phyloP scores from a whole-genome alignment of 2,888 invertebrate genomes.

The Digitonthophagus gazella region DNA sequence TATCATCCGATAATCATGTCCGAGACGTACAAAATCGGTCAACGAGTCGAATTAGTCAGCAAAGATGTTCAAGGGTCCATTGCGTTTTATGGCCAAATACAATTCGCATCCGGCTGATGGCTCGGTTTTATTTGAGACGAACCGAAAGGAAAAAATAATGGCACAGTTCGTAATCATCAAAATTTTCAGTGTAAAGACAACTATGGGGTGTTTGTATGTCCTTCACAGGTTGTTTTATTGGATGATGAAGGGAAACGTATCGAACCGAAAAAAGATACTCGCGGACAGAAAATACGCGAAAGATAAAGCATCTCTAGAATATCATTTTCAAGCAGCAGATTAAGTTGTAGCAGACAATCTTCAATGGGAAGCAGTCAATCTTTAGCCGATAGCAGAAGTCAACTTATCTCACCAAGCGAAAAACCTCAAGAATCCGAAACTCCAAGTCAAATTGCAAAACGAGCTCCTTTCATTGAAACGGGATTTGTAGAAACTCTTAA shows the following conservation, averaged over 20 bases:
- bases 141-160: slow-evolving; percentile 90
- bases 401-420: slow-evolving; percentile 46
- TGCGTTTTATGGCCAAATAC: slow-evolving; percentile 87
- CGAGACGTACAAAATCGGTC: slow-evolving; percentile 64
- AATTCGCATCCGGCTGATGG: slow-evolving; percentile 93
- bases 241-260: slow-evolving; percentile 70
- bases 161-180: slow-evolving; percentile 84
- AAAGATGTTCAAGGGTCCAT: slow-evolving; percentile 88
- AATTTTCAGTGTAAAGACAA: slow-evolving; percentile 80
- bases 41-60: slow-evolving; percentile 80
- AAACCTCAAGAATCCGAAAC: slow-evolving; percentile 39
- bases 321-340: slow-evolving; percentile 61
- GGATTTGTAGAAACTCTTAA: slow-evolving; percentile 88
- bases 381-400: slow-evolving; percentile 54
- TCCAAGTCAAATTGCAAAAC: slow-evolving; percentile 57
- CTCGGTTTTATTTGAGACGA: slow-evolving; percentile 94
- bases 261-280: slow-evolving; percentile 50
- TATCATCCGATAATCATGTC: no score
- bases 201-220: slow-evolving; percentile 92
- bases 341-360: slow-evolving; percentile 72
- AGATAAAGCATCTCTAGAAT: no score
- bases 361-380: slow-evolving; percentile 64
- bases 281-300: no score
- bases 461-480: slow-evolving; percentile 85
- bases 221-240: slow-evolving; percentile 75